Conservation (phyloP, 2,113 vertebrate genomes). For the Atlantisia rogersi region DNA sequence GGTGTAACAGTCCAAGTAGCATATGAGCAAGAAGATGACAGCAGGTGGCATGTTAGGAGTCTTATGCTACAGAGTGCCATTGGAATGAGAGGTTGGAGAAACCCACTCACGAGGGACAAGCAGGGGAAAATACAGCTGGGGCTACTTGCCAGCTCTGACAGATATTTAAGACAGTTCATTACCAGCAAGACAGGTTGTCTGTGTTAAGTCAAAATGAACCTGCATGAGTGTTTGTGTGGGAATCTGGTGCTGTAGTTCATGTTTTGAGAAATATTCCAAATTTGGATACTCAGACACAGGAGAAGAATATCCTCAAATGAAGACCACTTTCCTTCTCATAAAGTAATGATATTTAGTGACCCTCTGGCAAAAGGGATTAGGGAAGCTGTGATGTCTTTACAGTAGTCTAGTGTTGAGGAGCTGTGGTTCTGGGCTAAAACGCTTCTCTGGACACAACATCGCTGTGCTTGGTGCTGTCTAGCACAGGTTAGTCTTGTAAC, state of each 20-base stretch:
- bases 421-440: not conserved
- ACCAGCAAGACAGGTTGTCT: not conserved
- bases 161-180: not conserved
- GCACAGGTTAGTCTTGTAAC: not conserved
- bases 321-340: not conserved
- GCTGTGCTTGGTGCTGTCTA: not conserved
- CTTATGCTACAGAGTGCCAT: not conserved
- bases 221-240: not conserved
- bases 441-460: not conserved
- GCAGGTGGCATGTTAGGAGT: not conserved
- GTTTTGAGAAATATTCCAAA: not conserved
- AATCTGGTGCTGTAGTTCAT: fast-evolving
- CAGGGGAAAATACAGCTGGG: not conserved
- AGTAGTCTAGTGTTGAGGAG: not conserved
- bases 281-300: not conserved
- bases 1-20: not conserved
- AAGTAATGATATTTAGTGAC: not conserved
- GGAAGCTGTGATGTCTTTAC: not conserved
- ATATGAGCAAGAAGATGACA: not conserved
- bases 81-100: not conserved
- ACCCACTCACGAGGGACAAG: fast-evolving
- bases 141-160: not conserved
- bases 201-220: not conserved
- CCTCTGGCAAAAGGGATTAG: not conserved
- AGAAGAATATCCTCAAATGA: not conserved